A percentile compares a stretch with the other conserved stretches of the same genome.
Conservation (phyloP, 2,113 vertebrate genomes). For the Hydrochoerus hydrochaeris region DNA sequence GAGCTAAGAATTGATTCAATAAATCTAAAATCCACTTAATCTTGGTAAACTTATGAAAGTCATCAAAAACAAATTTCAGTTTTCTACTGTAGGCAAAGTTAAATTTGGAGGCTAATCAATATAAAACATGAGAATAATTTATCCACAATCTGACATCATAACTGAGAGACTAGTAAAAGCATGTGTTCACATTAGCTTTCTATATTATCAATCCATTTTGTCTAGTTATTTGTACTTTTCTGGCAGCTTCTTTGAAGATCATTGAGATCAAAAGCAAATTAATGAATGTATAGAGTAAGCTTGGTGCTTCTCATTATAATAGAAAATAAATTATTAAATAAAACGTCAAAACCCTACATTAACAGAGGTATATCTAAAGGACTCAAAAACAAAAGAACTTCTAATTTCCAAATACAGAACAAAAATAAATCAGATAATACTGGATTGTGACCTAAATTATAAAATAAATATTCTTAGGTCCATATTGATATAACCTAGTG, state of each 20-base stretch:
- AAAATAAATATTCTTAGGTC: slow-evolving; percentile 27
- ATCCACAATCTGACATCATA: slow-evolving; percentile 11
- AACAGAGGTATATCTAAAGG: not conserved
- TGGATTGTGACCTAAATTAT: not conserved
- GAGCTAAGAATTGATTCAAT: slow-evolving; percentile 30
- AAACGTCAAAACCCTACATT: not conserved
- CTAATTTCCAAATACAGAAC: not conserved
- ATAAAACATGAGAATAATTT: slow-evolving; percentile 46
- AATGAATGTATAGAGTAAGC: not conserved
- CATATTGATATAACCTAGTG: not conserved
- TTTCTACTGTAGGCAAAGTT: slow-evolving; percentile 21
- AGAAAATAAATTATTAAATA: not conserved
- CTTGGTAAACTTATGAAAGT: slow-evolving; percentile 40
- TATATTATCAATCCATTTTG: not conserved
- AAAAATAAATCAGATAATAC: not conserved
- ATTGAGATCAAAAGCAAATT: slow-evolving; percentile 50
- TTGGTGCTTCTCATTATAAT: not conserved
- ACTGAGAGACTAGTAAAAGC: not conserved
- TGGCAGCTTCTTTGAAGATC: slow-evolving; percentile 30
- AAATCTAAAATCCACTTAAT: slow-evolving; percentile 4
- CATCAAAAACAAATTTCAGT: not conserved
- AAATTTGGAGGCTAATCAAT: not conserved
- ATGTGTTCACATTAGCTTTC: slow-evolving; percentile 3
- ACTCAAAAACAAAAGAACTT: not conserved
- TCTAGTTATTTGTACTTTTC: slow-evolving; percentile 21